Evolutionary conservation across 2,113 vertebrate genomes (phyloP), one percentile per base, ranked within the genome.

Genomic region (Ovis canadensis): DNA sequence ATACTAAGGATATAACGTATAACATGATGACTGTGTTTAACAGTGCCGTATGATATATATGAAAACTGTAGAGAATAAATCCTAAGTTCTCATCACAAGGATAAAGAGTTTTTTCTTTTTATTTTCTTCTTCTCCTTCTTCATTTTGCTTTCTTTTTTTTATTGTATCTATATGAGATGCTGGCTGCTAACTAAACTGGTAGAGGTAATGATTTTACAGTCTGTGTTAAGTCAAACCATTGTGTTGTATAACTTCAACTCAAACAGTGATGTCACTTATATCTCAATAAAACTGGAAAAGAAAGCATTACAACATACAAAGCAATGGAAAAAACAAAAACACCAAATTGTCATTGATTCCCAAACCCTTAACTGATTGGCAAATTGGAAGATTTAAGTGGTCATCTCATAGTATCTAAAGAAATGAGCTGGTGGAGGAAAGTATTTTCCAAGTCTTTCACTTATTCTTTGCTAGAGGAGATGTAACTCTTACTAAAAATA

Each of bases 401-500:
- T 78, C 25, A 17, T 80, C 55, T 89, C 21, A 17, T 52, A 80
- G 15, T 54, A 43, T 25, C 54, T 67, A 88, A 71, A 88, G 11
- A 84, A 96, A 88, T 45, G 5, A 62, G 1, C 25, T 36, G 3
- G 7, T 14, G 5, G 74, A 77, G 6, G 45, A 78, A 96, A 88
- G 23, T 84, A 33, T 50, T 90, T 95, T 77, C 43, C 31, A 59
- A 16, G 62, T 55, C 7, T 94, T 87, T 82, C 50, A 33, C 17
- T 88, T 87, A 80, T 90, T 90, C 31, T 90, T 95, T n/a, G 84
- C 14, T 48, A 67, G 36, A 31, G 27, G 23, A 31, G 50, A 64
- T 84, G 87, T 77, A 94, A 91, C 78, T 96, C 21, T 84, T 91
- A 40, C 11, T 84, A 29, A 90, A 91, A 89, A 94, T 84, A 89